Conservation (phyloP, 2,113 vertebrate genomes). For the Dasyurus viverrinus region DNA sequence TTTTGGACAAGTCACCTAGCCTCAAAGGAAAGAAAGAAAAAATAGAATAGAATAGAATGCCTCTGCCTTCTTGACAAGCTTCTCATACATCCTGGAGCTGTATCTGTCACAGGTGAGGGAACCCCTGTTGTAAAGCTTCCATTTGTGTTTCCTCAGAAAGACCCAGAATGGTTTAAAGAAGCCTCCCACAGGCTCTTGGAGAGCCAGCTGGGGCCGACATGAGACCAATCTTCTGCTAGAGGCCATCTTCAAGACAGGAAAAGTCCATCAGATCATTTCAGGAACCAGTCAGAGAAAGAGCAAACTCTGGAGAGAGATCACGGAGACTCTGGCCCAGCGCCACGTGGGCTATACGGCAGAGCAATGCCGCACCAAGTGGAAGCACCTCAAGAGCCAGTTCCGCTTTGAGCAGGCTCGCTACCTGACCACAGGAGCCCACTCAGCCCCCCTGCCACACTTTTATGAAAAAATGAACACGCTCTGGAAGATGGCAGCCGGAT, state of each 20-base stretch:
- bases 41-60: background rate
- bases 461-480: background rate
- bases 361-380: constrained; percentile 12
- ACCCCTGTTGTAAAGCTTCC: background rate
- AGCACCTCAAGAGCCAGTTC: constrained; percentile 1
- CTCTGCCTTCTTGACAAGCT: background rate
- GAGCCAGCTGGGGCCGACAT: background rate
- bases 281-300: background rate
- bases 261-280: background rate
- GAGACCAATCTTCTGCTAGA: background rate
- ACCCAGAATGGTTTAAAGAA: background rate
- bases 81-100: background rate
- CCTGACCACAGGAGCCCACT: background rate
- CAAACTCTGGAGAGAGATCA: background rate
- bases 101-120: too few relatives aligned
- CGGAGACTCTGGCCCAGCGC: background rate
- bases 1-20: too few relatives aligned
- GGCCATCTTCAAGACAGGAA: background rate
- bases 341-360: background rate
- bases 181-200: background rate
- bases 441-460: background rate
- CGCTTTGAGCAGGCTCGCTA: background rate
- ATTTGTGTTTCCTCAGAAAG: background rate
- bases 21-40: background rate
- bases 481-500: background rate